phyloP scores from a whole-genome alignment of 2,797 vertebrate genomes.

The Arctocebus calabarensis region DNA sequence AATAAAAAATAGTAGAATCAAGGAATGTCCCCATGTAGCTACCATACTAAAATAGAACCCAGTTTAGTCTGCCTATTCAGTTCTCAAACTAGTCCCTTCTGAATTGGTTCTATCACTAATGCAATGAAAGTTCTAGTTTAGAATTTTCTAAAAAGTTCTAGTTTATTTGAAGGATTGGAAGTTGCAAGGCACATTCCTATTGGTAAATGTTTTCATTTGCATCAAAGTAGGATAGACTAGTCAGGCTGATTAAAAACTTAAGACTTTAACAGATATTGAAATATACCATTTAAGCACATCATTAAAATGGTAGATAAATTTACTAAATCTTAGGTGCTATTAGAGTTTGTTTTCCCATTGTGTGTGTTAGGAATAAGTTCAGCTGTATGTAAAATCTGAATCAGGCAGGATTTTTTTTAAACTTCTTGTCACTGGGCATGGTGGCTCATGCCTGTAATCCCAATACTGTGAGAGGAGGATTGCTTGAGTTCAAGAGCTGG shows the following conservation, averaged over 20 bases:
- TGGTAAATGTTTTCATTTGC: conserved; percentile 25
- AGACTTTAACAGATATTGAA: conserved; percentile 7
- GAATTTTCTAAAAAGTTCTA: neutral
- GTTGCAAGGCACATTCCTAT: neutral
- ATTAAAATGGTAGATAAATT: conserved; percentile 7
- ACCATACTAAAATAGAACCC: neutral
- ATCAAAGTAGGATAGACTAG: neutral
- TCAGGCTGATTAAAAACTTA: conserved; percentile 43
- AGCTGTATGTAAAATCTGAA: neutral
- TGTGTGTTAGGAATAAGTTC: neutral
- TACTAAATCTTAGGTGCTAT: neutral
- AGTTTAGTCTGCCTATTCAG: neutral
- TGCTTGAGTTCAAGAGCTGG: no score
- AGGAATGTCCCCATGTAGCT: neutral
- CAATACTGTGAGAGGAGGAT: no score
- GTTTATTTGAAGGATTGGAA: conserved; percentile 41
- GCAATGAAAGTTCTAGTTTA: neutral
- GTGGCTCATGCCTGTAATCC: no score
- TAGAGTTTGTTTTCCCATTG: neutral
- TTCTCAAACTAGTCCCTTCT: neutral
- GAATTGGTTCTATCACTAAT: neutral
- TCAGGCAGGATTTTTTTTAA: neutral
- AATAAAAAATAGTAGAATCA: neutral
- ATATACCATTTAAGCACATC: neutral
- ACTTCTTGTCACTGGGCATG: no score